A percentile compares a stretch with the other conserved stretches of the same genome.
These are phyloP conservation scores for Bradypodion pumilum DNA, from an alignment of 2,797 vertebrate species.

Conservation along the genomic window DNA sequence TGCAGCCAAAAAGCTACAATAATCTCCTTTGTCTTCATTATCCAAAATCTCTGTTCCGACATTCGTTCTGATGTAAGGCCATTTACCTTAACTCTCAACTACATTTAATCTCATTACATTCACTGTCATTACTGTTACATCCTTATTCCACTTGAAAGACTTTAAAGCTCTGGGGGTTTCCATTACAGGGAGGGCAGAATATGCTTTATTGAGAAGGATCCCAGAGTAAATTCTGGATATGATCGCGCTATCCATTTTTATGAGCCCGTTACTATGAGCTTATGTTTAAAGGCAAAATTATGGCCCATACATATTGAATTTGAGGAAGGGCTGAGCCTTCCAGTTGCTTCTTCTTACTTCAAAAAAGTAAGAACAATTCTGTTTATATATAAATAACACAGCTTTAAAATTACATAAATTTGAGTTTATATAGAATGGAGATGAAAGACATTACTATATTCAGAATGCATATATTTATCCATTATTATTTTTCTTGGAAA, in stretches of 20 bases:
- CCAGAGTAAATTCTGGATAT: slow-evolving; percentile 62
- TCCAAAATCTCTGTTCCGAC: slow-evolving; percentile 59
- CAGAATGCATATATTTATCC: no score
- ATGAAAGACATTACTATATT: no score
- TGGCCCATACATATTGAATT: neutral
- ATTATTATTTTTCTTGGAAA: no score
- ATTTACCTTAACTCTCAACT: slow-evolving; percentile 72
- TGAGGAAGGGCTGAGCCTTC: no score
- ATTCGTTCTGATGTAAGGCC: slow-evolving; percentile 71
- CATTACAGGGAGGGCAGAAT: slow-evolving; percentile 60
- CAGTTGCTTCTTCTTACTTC: no score
- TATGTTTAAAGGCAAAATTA: slow-evolving; percentile 28
- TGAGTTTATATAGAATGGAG: no score
- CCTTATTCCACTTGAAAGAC: slow-evolving; percentile 74
- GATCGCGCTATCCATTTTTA: slow-evolving; percentile 62
- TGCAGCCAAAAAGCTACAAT: slow-evolving; percentile 57
- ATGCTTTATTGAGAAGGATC: slow-evolving; percentile 62
- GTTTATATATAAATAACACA: no score
- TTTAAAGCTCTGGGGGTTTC: slow-evolving; percentile 73
- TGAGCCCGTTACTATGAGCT: slow-evolving; percentile 38
- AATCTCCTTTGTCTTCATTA: slow-evolving; percentile 74
- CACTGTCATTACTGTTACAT: slow-evolving; percentile 70
- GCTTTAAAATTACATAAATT: no score
- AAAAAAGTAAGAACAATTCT: no score
- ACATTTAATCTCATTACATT: slow-evolving; percentile 75